A percentile compares a stretch with the other conserved stretches of the same genome.
Conservation (phyloP, 1,140 invertebrate genomes). For the Phocides pigmalion region DNA sequence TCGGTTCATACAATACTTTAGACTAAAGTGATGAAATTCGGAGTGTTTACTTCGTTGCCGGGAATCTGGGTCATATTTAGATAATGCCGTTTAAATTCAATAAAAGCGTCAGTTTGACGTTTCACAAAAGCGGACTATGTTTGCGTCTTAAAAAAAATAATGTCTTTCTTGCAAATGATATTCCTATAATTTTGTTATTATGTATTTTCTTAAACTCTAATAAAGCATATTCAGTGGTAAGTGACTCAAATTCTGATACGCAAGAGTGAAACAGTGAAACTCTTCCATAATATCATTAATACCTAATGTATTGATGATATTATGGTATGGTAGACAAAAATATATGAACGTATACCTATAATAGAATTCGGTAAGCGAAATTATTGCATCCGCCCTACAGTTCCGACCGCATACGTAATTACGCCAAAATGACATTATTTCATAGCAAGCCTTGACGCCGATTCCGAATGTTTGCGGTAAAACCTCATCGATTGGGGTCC, state of each 20-base stretch:
- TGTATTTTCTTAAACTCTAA: no score
- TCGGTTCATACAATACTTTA: no score
- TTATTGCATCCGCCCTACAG: neutral
- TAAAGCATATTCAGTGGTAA: no score
- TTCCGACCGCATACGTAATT: neutral
- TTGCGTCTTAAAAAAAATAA: neutral
- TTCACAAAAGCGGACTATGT: no score
- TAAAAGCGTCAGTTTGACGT: slow-evolving; percentile 8
- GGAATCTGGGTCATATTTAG: slow-evolving; percentile 17
- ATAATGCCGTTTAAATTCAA: slow-evolving; percentile 13
- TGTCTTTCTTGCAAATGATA: neutral
- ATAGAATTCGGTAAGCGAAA: neutral
- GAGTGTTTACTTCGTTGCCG: slow-evolving; percentile 12
- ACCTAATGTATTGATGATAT: neutral
- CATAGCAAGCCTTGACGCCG: neutral
- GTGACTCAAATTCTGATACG: no score
- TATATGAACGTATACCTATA: neutral
- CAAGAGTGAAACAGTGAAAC: no score
- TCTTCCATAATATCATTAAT: no score
- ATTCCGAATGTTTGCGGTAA: neutral
- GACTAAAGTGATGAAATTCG: slow-evolving; percentile 9
- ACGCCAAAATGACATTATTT: neutral
- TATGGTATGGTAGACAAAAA: no score
- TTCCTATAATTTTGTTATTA: no score
- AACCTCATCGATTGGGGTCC: neutral